Base-by-base conservation (phyloP, 1,140 invertebrate species). In the Lucilia sericata region DNA sequence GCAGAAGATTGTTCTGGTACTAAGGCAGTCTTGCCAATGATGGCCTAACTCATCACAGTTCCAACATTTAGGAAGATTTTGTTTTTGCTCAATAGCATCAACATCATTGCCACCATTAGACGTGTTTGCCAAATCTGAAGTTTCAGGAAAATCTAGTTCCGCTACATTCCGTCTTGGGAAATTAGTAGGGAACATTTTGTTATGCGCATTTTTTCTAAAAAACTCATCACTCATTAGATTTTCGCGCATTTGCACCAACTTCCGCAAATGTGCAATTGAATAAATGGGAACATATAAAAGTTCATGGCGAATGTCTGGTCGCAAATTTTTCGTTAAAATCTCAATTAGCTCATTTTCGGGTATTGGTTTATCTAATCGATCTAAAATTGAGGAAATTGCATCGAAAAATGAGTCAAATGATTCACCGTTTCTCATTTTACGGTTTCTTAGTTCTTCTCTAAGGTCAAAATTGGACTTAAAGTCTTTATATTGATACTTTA, bases 221-320 rank as follows among this genome's bases (percentile, higher is more conserved):
- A 36, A 83, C 19, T 83, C 82, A 30, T 83, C 65, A 75, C 3
- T 75, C 13, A 83, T 36, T 42, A 80, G 42, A 10, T 51, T 80
- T 47, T 80, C 76, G 19, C 76, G 65, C 82, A 83, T 83, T 51
- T 83, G 65, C 19, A 74, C 65, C 14, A 83, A 47, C 49, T 83
- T 83, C 5, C 82, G 25, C 30, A 83, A 36, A 47, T 83, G 34
- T 13, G 82, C 82, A 49, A 83, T 83, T 1, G 82, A 74, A n/a
- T 74, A 36, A 75, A 83, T 83, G 2, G 82, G 82, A 19, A 83
- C 70, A 25, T 83, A 83, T 75, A 83, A 51, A 34, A 83, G 70
- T 83, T 83, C 82, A 70, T 83, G 82, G 12, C 82, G 82, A 70
- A 83, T 83, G 17, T 83, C 82, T 10, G 82, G 65, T 47, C 74